Evolutionary conservation across 1,140 invertebrate species (phyloP).

Genomic region (Tachypleus tridentatus): DNA sequence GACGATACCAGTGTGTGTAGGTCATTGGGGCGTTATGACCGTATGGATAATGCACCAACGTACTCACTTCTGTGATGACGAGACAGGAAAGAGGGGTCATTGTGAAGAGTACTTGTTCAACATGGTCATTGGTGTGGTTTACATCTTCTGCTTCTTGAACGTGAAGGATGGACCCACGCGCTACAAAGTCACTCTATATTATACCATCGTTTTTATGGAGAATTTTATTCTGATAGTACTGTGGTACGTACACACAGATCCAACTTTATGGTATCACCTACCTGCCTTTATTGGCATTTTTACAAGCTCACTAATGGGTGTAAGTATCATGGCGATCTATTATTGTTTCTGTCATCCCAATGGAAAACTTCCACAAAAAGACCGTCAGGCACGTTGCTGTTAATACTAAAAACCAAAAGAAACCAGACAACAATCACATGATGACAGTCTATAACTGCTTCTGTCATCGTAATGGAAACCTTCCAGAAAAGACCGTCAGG

Average conservation of each 20-base stretch:
- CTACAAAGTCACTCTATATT: slow-evolving; percentile 34
- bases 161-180: slow-evolving; percentile 39
- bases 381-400: too few relatives aligned
- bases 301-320: slow-evolving; percentile 28
- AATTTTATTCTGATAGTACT: slow-evolving; percentile 36
- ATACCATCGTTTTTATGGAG: slow-evolving; percentile 36
- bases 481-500: too few relatives aligned
- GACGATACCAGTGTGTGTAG: slow-evolving; percentile 26
- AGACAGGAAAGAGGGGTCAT: slow-evolving; percentile 20
- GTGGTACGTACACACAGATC: slow-evolving; percentile 32
- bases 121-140: slow-evolving; percentile 37
- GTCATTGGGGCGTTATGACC: slow-evolving; percentile 40
- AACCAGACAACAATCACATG: too few relatives aligned
- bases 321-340: slow-evolving; percentile 34
- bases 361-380: too few relatives aligned
- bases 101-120: slow-evolving; percentile 37
- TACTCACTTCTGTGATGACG: slow-evolving; percentile 34
- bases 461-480: too few relatives aligned
- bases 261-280: slow-evolving; percentile 24
- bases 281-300: slow-evolving; percentile 28
- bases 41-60: slow-evolving; percentile 38
- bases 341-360: slow-evolving; percentile 32
- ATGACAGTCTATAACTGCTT: too few relatives aligned
- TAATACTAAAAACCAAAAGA: too few relatives aligned
- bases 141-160: slow-evolving; percentile 42